phyloP scores from a whole-genome alignment of 2,888 invertebrate species.

The Leuctra nigra region DNA sequence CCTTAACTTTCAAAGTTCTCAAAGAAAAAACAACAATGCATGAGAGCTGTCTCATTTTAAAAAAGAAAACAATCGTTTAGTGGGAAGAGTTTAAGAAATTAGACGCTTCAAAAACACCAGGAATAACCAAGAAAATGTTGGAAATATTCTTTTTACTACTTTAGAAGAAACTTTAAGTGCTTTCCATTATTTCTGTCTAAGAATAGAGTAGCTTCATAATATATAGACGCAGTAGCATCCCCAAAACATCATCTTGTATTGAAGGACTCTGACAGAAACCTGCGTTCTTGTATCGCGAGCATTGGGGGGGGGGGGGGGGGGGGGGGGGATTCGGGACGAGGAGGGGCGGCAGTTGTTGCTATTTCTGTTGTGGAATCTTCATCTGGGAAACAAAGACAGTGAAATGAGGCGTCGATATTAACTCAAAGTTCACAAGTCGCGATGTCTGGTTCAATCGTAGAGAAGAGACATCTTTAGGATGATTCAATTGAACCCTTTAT shows the following conservation, averaged over 20 bases:
- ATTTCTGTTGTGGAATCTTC: constrained; percentile 8
- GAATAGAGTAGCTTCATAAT: constrained; percentile 21
- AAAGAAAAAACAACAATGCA: constrained; percentile 5
- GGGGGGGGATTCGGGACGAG: not conserved
- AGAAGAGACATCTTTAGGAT: too few species aligned
- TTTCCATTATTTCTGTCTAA: constrained; percentile 21
- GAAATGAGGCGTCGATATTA: not conserved
- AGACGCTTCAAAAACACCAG: not conserved
- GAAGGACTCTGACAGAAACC: constrained; percentile 22
- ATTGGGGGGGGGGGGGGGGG: constrained; percentile 7
- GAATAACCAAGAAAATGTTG: not conserved
- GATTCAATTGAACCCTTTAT: too few species aligned
- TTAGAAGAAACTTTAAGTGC: constrained; percentile 11
- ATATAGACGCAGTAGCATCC: constrained; percentile 1
- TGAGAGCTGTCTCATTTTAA: not conserved
- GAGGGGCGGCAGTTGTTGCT: constrained; percentile 3
- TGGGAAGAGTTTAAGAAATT: not conserved
- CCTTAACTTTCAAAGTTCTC: not conserved
- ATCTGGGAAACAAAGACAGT: constrained; percentile 3
- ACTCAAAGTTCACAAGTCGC: not conserved
- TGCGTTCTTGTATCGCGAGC: constrained; percentile 20
- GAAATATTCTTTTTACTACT: constrained; percentile 9
- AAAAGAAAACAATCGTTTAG: not conserved
- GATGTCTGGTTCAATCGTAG: too few species aligned
- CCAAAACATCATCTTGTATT: constrained; percentile 3